Evolutionary conservation across 53 echinoderm and acorn worm species (phyloP).

Genomic region (Stichopus horrens): DNA sequence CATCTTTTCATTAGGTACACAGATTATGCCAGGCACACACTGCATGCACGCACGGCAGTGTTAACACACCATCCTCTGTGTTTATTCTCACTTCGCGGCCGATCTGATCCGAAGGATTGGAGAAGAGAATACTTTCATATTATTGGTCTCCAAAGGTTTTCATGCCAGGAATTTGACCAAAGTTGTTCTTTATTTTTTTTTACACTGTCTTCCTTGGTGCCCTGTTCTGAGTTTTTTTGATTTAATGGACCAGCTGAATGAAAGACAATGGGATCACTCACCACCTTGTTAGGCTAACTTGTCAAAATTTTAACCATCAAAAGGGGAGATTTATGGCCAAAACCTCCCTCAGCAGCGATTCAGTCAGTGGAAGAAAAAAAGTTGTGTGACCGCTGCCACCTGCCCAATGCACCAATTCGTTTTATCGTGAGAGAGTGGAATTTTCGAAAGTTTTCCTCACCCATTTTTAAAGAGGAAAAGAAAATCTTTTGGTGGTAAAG

Average conservation of each 20-base stretch:
- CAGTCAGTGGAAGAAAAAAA: neutral
- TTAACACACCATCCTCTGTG: too few relatives aligned
- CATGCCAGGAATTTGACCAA: neutral
- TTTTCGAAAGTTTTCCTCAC: neutral
- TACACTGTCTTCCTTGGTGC: neutral
- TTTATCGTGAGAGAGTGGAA: neutral
- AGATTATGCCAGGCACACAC: too few relatives aligned
- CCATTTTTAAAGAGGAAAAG: neutral
- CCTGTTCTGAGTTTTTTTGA: neutral
- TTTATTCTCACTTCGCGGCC: too few relatives aligned
- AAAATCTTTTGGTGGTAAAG: neutral
- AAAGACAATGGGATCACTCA: constrained; percentile 44
- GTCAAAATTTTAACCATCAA: constrained; percentile 40
- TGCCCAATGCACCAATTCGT: constrained; percentile 7
- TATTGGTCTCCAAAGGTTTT: neutral
- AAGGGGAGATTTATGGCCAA: constrained; percentile 27
- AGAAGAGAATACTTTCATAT: neutral
- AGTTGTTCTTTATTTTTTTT: neutral
- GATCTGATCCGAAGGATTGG: too few relatives aligned
- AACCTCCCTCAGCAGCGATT: constrained; percentile 27
- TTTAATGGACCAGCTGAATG: constrained; percentile 18
- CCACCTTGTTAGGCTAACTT: constrained; percentile 42
- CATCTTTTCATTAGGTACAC: too few relatives aligned
- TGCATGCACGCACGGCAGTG: too few relatives aligned
- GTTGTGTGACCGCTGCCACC: constrained; percentile 30